Evolutionary conservation across 2,797 vertebrate species (phyloP), one percentile per base, ranked within the genome.

Genomic region (Denticeps clupeoides): DNA sequence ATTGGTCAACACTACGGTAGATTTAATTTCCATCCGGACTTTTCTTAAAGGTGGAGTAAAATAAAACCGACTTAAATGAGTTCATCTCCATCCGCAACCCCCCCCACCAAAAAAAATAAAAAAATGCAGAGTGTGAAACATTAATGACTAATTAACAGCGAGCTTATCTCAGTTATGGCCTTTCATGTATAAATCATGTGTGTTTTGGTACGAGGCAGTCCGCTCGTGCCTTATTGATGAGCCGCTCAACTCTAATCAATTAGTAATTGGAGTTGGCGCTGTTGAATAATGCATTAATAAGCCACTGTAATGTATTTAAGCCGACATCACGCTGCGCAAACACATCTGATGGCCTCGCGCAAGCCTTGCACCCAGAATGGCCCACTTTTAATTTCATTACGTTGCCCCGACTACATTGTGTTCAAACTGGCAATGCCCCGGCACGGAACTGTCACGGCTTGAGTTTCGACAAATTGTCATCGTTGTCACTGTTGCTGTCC

Each of bases 111-210:
- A 15, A 51, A 27, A 24, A 31, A 62, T n/a, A n/a, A n/a, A 72
- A 77, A 73, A 77, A 67, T 57, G 65, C 58, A 54, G 51, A 73
- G 62, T 77, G 75, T 82, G 70, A 83, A 85, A 80, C 74, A 83
- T 83, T 81, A 81, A 82, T 80, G 76, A 74, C 65, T 80, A 74
- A 83, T 81, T 82, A 82, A 69, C 70, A 62, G 75, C 78, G 69
- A 82, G 81, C 69, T 79, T 82, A 81, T 83, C 79, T 64, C 68
- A 74, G 80, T 83, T 82, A 83, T 78, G 79, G 67, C 70, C 73
- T 83, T 83, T 85, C 73, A 85, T 85, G 79, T 83, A 81, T 83
- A 81, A 83, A 81, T 82, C 75, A 83, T 83, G 76, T 65, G 72
- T 81, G 74, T 83, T 83, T 83, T 79, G 80, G 79, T 79, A 82